Conservation (phyloP, 2,113 vertebrate genomes). For the Clinocottus analis region DNA sequence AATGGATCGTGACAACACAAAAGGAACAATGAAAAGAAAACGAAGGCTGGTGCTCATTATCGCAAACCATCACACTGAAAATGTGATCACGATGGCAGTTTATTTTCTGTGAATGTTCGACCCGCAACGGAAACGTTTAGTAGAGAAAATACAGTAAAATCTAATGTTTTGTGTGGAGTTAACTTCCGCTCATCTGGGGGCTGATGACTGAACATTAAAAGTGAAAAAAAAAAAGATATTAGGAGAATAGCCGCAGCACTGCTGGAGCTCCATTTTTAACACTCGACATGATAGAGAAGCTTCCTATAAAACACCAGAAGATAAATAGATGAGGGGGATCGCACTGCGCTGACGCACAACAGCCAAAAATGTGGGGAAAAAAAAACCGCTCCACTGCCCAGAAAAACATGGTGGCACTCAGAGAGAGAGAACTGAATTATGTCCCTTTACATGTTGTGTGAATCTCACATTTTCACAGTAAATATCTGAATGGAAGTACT, state of each 20-base stretch:
- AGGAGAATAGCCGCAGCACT: conserved; percentile 7
- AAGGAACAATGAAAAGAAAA: conserved; percentile 1
- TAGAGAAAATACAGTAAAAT: not conserved
- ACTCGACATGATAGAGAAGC: conserved; percentile 4
- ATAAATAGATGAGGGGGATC: not conserved
- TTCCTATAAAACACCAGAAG: not conserved
- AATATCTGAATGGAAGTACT: not conserved
- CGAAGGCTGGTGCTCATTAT: not conserved
- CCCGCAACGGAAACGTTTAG: not conserved
- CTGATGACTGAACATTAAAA: conserved; percentile 33
- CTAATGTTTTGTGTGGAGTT: not conserved
- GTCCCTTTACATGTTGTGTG: not conserved
- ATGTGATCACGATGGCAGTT: not conserved
- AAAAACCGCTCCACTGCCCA: too few relatives aligned
- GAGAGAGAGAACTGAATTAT: not conserved
- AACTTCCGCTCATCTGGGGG: not conserved
- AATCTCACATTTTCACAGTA: too few relatives aligned
- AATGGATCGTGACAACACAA: conserved; percentile 26
- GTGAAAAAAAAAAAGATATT: conserved; percentile 31
- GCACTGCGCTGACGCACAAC: conserved; percentile 8
- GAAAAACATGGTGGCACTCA: not conserved
- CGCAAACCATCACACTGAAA: not conserved
- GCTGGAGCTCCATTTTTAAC: conserved; percentile 18
- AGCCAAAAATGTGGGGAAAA: conserved; percentile 7
- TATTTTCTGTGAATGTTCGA: not conserved